Base-by-base conservation (phyloP, 2,113 vertebrate species). In the Eulemur rufifrons region DNA sequence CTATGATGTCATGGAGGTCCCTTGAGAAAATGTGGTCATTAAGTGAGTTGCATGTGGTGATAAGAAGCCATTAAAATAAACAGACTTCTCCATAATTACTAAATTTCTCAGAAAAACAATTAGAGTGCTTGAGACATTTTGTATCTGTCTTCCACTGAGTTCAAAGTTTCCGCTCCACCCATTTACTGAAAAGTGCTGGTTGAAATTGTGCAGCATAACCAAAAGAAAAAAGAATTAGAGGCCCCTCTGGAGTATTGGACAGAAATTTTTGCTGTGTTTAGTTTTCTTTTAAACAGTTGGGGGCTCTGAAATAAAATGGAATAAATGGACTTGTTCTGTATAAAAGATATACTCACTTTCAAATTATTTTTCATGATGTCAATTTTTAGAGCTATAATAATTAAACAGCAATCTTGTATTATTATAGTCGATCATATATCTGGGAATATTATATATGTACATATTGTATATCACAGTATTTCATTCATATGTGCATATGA, bases 61-160 rank as follows among this genome's bases (percentile, higher is more conserved):
- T 99, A 98, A 99, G 98, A 95, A 97, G 47, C 97, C 97, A 96
- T 98, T 98, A 98, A 98, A 98, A 98, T 96, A 99, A 99, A 99
- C 99, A 98, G 96, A 97, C 97, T 98, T 98, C 98, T 96, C 96
- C 95, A 84, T 98, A 98, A 99, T 98, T 98, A 97, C 98, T 95
- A 97, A 88, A 93, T 97, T 81, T 94, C 95, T 97, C 95, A 94
- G 95, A 84, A 98, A 98, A 97, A 98, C 97, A 96, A 91, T 96
- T 97, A 95, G 96, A 74, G 90, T 97, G 87, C 94, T 95, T 52
- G 97, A 97, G 98, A 97, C 92, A 98, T 91, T 97, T 94, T 66
- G 81, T 37, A 94, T 98, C 98, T 98, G 98, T 96, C 96, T 97
- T 94, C 21, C 6, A 20, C 84, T 37, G 71, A 61, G 97, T 96